Percentiles rank a stretch among this genome's conserved stretches.
Conservation (phyloP, 2,797 vertebrate genomes). For the Pachyuromys duprasi region DNA sequence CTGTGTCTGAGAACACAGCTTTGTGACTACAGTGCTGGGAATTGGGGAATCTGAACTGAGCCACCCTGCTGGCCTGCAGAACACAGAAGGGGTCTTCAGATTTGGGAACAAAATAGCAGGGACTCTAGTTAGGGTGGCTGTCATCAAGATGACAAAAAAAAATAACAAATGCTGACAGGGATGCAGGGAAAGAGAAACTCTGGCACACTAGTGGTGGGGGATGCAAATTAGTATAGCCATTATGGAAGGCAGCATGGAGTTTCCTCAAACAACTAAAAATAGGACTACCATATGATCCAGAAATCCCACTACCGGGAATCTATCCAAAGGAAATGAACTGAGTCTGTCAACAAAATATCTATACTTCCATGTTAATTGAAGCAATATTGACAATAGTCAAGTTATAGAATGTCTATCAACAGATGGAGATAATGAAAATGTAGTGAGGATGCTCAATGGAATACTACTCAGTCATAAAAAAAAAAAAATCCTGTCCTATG, state of each 20-base stretch:
- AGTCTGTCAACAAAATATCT: not conserved
- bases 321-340: conserved; percentile 24
- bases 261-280: not conserved
- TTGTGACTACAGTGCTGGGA: not conserved
- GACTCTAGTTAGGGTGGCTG: not conserved
- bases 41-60: not conserved
- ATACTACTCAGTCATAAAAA: not conserved
- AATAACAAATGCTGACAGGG: not conserved
- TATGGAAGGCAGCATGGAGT: not conserved
- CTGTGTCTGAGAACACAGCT: not conserved
- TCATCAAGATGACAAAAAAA: conserved; percentile 18
- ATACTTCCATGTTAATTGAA: not conserved
- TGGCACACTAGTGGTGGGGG: not conserved
- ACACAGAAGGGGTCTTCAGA: not conserved
- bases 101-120: not conserved
- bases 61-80: not conserved
- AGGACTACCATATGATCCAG: not conserved
- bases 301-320: not conserved
- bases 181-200: not conserved
- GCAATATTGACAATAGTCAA: not conserved
- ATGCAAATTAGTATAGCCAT: not conserved
- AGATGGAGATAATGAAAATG: not conserved
- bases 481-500: not conserved
- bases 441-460: not conserved
- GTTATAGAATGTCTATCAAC: not conserved